Base-by-base conservation (phyloP, 1,140 invertebrate genomes). In the Leptonema lineaticorne region DNA sequence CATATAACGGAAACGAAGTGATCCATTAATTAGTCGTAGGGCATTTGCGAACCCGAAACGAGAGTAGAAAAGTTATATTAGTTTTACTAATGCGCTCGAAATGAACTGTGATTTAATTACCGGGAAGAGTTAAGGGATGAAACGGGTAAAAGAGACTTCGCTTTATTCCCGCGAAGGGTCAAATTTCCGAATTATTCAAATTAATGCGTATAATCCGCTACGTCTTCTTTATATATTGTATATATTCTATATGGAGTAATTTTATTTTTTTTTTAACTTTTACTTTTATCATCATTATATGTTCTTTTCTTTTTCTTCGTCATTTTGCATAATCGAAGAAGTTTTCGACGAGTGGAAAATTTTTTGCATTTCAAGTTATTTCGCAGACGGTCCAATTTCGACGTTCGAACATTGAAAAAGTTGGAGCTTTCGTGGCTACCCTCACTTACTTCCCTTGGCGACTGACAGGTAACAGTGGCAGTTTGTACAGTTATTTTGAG, bases 391-490 rank as follows among this genome's bases (percentile, higher is more conserved):
- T 59, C 18, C 28, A 29, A 59, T 59, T 30, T 37, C 57, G 30
- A 16, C 28, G n/a, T 59, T n/a, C 28, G 57, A 62, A 62, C 59
- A 62, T 62, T 62, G 59, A 62, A 62, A 62, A 62, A 62, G 59
- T 62, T 24, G 14, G 59, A 14, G 33, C 59, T 62, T 62, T 27
- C 30, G 33, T 41, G 30, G 59, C 59, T 20, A n/a, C n/a, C n/a
- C n/a, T n/a, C n/a, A n/a, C n/a, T n/a, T n/a, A n/a, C n/a, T n/a
- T n/a, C n/a, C n/a, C n/a, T n/a, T n/a, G n/a, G n/a, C 16, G 26
- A 62, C 59, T 62, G 59, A 41, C 59, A 62, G 59, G 33, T 62
- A 37, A n/a, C n/a, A n/a, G 59, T 22, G 59, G 59, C 37, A 27
- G 59, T 45, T 62, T 37, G 33, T 22, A n/a, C 59, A 22, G 33